A percentile compares a stretch with the other conserved stretches of the same genome.
Evolutionary conservation across 2,888 invertebrate genomes (phyloP).

Genomic region (Epistrophe grossulariae): DNA sequence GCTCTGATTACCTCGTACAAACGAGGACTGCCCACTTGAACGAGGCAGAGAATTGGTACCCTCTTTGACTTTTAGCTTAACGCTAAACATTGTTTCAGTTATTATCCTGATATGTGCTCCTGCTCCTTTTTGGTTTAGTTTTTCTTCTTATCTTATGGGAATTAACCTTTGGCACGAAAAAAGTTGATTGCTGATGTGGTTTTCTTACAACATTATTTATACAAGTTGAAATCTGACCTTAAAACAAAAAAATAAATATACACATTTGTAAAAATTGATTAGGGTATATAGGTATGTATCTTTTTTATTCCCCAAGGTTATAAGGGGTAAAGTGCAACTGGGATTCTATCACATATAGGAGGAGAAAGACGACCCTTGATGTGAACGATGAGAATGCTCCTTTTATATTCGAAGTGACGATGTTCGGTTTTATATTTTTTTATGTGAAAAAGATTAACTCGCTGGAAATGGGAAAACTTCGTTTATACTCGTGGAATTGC

Average conservation of each 20-base stretch:
- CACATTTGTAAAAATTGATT: slow-evolving; percentile 26
- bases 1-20: slow-evolving; percentile 63
- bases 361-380: not conserved
- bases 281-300: not conserved
- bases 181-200: slow-evolving; percentile 16
- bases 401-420: slow-evolving; percentile 39
- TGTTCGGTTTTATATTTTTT: not conserved
- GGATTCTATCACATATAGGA: slow-evolving; percentile 20
- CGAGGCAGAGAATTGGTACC: slow-evolving; percentile 83
- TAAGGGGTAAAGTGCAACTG: slow-evolving; percentile 62
- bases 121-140: slow-evolving; percentile 47
- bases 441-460: slow-evolving; percentile 43
- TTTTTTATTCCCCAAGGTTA: slow-evolving; percentile 7
- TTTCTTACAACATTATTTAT: slow-evolving; percentile 44
- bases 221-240: slow-evolving; percentile 36
- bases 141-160: slow-evolving; percentile 25
- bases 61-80: slow-evolving; percentile 84
- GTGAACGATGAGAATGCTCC: not conserved
- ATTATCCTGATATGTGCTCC: slow-evolving; percentile 21
- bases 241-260: slow-evolving; percentile 23
- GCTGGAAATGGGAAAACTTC: slow-evolving; percentile 25
- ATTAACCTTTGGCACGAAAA: slow-evolving; percentile 48
- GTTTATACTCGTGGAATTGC: slow-evolving; percentile 50
- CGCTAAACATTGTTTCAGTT: slow-evolving; percentile 82
- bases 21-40: slow-evolving; percentile 78